phyloP scores from a whole-genome alignment of 2,888 invertebrate genomes.

The Cynaeus angustus region DNA sequence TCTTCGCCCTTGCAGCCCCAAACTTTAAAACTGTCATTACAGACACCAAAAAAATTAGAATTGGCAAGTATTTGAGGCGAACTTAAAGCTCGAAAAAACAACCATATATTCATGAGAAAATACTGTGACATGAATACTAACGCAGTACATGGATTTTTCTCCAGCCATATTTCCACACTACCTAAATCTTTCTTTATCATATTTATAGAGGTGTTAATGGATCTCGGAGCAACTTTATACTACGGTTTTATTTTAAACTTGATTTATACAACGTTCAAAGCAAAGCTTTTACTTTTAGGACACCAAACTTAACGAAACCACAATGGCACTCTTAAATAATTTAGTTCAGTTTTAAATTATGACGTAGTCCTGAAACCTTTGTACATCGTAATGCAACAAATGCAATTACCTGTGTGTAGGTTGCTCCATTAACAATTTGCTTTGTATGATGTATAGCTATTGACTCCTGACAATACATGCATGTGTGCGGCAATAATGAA shows the following conservation, averaged over 20 bases:
- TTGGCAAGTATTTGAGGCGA: background rate
- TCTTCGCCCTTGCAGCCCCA: background rate
- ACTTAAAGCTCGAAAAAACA: background rate
- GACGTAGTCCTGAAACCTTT: conserved; percentile 10
- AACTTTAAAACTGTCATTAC: conserved; percentile 8
- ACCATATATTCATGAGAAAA: conserved; percentile 1
- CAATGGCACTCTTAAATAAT: background rate
- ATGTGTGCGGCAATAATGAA: conserved; percentile 22
- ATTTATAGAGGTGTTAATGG: conserved; percentile 23
- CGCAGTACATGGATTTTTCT: conserved; percentile 11
- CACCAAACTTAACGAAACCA: too few species aligned
- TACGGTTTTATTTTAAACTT: conserved; percentile 11
- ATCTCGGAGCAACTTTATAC: conserved; percentile 10
- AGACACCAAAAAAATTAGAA: conserved; percentile 4
- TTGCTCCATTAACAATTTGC: conserved; percentile 39
- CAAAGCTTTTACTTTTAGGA: background rate
- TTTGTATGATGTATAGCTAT: conserved; percentile 33
- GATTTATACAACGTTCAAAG: conserved; percentile 2
- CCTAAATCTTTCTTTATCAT: conserved; percentile 24
- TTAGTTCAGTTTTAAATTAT: background rate
- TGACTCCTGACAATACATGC: conserved; percentile 13
- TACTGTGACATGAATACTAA: conserved; percentile 11
- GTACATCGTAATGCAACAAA: conserved; percentile 26
- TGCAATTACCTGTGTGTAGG: conserved; percentile 34
- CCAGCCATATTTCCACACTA: background rate